phyloP scores from a whole-genome alignment of 2,888 invertebrate genomes.

The Cataglyphis albicans region DNA sequence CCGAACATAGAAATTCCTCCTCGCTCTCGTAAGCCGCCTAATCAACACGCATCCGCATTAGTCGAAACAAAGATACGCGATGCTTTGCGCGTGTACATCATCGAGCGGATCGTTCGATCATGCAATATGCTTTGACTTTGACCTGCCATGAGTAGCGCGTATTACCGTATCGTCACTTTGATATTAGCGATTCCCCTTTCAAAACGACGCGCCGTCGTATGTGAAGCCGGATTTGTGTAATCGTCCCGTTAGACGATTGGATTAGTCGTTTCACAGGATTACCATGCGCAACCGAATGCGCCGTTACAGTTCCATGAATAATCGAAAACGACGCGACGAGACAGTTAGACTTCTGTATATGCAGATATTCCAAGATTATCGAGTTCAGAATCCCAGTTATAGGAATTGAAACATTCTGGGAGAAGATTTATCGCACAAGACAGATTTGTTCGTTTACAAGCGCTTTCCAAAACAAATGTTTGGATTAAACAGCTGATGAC shows the following conservation, averaged over 20 bases:
- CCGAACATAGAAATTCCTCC: constrained; percentile 22
- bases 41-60: constrained; percentile 27
- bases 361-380: background rate
- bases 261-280: constrained; percentile 21
- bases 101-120: constrained; percentile 59
- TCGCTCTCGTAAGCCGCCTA: constrained; percentile 35
- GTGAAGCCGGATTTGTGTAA: background rate
- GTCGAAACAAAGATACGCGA: constrained; percentile 46
- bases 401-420: background rate
- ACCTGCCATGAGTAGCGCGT: constrained; percentile 24
- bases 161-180: constrained; percentile 22
- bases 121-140: constrained; percentile 59
- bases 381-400: background rate
- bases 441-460: background rate
- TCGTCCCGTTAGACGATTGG: constrained; percentile 17
- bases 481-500: background rate
- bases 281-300: background rate
- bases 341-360: background rate
- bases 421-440: background rate
- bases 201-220: background rate
- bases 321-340: constrained; percentile 10
- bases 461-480: background rate
- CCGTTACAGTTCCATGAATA: constrained; percentile 12
- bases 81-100: constrained; percentile 23
- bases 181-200: constrained; percentile 19